Conservation (phyloP, 1,140 invertebrate species). For the Trypoxylus dichotomus region DNA sequence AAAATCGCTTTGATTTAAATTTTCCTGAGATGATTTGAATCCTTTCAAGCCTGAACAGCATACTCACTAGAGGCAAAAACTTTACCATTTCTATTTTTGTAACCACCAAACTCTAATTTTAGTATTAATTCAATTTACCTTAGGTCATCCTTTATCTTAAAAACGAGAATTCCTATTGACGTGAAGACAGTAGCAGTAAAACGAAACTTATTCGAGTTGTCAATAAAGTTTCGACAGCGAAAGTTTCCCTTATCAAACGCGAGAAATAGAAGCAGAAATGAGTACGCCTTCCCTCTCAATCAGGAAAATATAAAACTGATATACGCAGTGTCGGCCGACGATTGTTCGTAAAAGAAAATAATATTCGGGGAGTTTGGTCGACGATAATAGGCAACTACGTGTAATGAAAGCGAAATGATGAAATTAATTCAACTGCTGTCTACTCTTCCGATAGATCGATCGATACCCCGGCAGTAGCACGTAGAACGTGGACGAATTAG, state of each 20-base stretch:
- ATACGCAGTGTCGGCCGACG: background rate
- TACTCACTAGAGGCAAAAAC: no score
- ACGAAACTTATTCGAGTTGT: background rate
- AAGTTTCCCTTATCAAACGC: background rate
- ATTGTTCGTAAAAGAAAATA: background rate
- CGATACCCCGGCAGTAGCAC: background rate
- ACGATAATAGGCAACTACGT: slow-evolving; percentile 1
- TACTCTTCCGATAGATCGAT: background rate
- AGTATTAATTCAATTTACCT: no score
- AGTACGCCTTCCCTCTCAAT: background rate
- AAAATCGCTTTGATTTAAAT: no score
- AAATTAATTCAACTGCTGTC: background rate
- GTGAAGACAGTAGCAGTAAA: no score
- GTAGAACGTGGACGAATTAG: background rate
- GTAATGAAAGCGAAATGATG: background rate
- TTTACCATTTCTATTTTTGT: no score
- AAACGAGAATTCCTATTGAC: no score
- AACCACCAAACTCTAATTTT: no score
- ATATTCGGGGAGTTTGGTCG: background rate
- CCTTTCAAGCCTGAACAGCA: no score
- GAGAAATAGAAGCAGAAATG: background rate
- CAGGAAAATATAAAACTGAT: background rate
- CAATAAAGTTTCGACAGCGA: background rate
- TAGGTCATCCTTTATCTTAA: no score
- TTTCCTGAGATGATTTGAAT: no score